A percentile compares a stretch with the other conserved stretches of the same genome.
phyloP scores from a whole-genome alignment of 1,140 invertebrate species.

The Nautilus pompilius region DNA sequence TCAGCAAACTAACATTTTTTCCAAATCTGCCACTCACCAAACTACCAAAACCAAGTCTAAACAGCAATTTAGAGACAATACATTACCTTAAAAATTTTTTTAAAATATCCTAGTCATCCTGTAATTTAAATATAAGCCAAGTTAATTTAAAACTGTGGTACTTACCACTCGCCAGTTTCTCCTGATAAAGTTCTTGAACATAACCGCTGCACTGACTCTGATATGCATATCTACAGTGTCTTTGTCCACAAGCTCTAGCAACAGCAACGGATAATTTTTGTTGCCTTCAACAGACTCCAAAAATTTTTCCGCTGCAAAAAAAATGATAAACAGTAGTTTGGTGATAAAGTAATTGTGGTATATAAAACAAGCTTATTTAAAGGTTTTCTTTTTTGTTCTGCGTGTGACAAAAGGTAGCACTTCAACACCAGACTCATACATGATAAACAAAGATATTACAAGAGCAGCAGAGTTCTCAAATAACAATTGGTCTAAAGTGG shows the following conservation, averaged over 20 bases:
- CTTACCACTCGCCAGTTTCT: slow-evolving; percentile 88
- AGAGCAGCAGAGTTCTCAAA: neutral
- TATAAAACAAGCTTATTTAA: slow-evolving; percentile 7
- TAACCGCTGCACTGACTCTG: slow-evolving; percentile 81
- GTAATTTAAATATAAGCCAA: neutral
- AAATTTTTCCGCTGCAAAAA: slow-evolving; percentile 78
- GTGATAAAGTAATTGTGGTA: neutral
- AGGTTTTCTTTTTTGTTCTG: neutral
- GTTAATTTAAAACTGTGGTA: slow-evolving; percentile 18
- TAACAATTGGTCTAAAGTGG: neutral
- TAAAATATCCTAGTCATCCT: neutral
- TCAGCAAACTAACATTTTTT: too few relatives aligned
- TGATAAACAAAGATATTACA: neutral
- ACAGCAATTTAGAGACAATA: too few relatives aligned
- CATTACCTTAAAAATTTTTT: neutral
- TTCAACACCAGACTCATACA: neutral
- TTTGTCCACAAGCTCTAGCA: slow-evolving; percentile 82
- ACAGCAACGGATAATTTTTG: slow-evolving; percentile 84
- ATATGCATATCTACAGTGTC: slow-evolving; percentile 71
- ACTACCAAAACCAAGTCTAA: too few relatives aligned
- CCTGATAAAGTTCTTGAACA: slow-evolving; percentile 96
- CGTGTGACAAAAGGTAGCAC: neutral
- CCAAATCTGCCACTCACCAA: too few relatives aligned
- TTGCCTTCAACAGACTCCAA: slow-evolving; percentile 85
- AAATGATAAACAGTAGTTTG: neutral